Evolutionary conservation across 2,797 vertebrate species (phyloP), one percentile per base, ranked within the genome.

Genomic region (Sebastes kiyomatsui): DNA sequence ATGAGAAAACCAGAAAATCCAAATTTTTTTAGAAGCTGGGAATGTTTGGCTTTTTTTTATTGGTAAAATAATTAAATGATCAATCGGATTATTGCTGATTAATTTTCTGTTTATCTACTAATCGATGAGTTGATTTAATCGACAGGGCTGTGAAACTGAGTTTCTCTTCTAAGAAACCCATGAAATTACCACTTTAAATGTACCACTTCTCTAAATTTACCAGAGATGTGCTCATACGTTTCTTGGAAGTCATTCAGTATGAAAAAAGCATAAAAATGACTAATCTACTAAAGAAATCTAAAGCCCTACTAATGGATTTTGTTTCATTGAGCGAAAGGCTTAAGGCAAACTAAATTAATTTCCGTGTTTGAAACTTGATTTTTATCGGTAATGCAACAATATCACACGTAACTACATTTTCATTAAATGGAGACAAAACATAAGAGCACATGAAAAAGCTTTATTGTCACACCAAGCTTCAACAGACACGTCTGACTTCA

Each of bases 401-500:
- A 38, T 14, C 35, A 38, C 35, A 38, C 35, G 14, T 38, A 14
- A 33, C 32, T 33, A 33, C 32, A 33, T 59, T 7, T 49, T 16
- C 49, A 52, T 46, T 52, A 52, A 60, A 59, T 8, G 2, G 6
- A 80, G 35, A 69, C 6, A 7, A 56, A 64, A 67, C 9, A 56
- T 68, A 64, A 82, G 68, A 84, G 89, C 91, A 93, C 92, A 95
- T 92, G 90, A 91, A 94, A 95, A 95, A 94, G 92, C 96, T 97
- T 97, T 98, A 98, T 98, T 97, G 93, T 95, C 95, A 97, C 95
- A 95, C 87, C 96, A 91, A 95, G 93, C 94, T 96, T 95, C 91
- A 95, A 97, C 95, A 95, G 81, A 89, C 92, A 95, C 93, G 95
- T 75, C 67, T 77, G 94, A 96, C 90, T 89, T 95, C 81, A 93